Evolutionary conservation across 2,113 vertebrate species (phyloP).

Genomic region (Entomyzon cyanotis): DNA sequence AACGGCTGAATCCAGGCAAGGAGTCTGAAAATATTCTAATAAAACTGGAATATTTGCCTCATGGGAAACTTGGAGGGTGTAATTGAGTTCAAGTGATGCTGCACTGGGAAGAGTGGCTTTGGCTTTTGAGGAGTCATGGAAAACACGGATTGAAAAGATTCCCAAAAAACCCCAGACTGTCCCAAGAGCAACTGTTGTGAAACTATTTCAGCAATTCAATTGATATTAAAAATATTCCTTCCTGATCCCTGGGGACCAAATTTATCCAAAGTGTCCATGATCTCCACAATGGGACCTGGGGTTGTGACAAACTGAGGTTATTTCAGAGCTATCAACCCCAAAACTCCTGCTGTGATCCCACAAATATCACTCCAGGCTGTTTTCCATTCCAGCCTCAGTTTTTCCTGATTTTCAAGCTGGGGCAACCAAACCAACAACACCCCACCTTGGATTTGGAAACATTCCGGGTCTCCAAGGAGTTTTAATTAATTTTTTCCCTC

Average conservation of each 20-base stretch:
- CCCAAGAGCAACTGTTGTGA: neutral
- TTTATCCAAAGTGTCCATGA: neutral
- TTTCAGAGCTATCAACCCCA: neutral
- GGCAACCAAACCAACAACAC: neutral
- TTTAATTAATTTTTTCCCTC: neutral
- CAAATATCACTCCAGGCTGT: neutral
- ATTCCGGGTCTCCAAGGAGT: neutral
- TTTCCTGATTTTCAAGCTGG: neutral
- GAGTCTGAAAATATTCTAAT: neutral
- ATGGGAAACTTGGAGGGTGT: neutral
- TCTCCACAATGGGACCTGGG: neutral
- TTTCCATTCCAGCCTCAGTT: neutral
- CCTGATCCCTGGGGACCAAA: neutral
- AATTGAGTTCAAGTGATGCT: neutral
- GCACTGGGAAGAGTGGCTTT: neutral
- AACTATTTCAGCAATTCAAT: neutral
- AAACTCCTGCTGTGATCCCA: neutral
- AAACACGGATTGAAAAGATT: neutral
- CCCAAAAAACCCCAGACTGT: neutral
- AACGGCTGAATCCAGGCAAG: neutral
- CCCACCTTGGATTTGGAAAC: neutral
- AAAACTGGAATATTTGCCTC: fast-evolving
- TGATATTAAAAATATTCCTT: neutral
- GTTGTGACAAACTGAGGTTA: fast-evolving
- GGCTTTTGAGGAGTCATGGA: neutral